Conservation (phyloP, 2,113 vertebrate species). For the Corydoras maculifer region DNA sequence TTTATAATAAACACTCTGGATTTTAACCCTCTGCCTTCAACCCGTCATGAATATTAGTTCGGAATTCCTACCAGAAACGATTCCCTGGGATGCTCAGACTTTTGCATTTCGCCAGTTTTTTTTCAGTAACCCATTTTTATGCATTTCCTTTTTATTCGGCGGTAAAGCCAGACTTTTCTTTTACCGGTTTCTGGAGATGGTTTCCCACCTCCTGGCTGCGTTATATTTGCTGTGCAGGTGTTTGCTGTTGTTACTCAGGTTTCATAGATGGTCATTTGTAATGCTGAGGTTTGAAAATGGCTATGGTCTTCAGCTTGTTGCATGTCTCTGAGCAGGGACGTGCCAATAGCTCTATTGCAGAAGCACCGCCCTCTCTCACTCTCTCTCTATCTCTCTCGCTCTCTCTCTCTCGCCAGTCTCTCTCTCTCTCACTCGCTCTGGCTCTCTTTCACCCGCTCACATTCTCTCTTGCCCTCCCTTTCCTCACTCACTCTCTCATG, state of each 20-base stretch:
- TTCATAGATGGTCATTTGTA: slow-evolving; percentile 33
- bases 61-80: slow-evolving; percentile 35
- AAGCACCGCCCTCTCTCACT: slow-evolving; percentile 39
- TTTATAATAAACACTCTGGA: slow-evolving; percentile 60
- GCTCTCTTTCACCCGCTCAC: slow-evolving; percentile 50
- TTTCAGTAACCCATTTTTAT: not conserved
- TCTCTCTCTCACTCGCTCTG: slow-evolving; percentile 42
- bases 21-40: slow-evolving; percentile 70
- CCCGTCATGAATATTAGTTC: slow-evolving; percentile 11
- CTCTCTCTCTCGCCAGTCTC: slow-evolving; percentile 20
- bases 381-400: slow-evolving; percentile 41
- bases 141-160: not conserved
- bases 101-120: not conserved
- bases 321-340: slow-evolving; percentile 39
- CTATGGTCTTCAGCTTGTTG: slow-evolving; percentile 35
- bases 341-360: slow-evolving; percentile 42
- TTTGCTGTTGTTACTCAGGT: slow-evolving; percentile 26
- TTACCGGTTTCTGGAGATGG: not conserved
- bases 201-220: slow-evolving; percentile 1
- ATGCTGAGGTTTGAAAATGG: slow-evolving; percentile 44
- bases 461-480: slow-evolving; percentile 50
- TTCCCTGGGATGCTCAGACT: not conserved
- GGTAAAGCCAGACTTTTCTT: not conserved
- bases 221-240: slow-evolving; percentile 20
- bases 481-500: slow-evolving; percentile 40